Percentiles rank a stretch among this genome's conserved stretches.
Evolutionary conservation across 2,888 invertebrate genomes (phyloP).

Genomic region (Drosophila niveifrons): DNA sequence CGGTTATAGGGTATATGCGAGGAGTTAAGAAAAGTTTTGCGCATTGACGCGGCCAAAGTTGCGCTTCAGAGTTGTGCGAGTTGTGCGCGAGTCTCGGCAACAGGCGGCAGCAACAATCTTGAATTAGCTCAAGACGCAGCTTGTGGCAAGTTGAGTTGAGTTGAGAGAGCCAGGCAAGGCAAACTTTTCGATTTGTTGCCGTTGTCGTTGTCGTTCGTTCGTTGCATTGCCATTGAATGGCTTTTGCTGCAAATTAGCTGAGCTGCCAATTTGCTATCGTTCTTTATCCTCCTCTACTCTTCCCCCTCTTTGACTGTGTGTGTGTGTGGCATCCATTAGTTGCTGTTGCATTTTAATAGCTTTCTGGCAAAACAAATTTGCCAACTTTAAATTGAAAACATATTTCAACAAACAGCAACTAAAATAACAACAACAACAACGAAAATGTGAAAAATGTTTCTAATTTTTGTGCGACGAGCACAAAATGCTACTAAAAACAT

Average conservation of each 20-base stretch:
- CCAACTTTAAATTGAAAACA: constrained; percentile 76
- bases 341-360: constrained; percentile 59
- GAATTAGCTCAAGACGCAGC: constrained; percentile 6
- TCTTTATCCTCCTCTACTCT: background rate
- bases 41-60: constrained; percentile 49
- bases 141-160: constrained; percentile 3
- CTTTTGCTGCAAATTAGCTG: constrained; percentile 43
- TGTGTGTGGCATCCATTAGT: constrained; percentile 43
- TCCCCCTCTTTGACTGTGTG: background rate
- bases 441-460: constrained; percentile 51
- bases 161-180: too few species aligned
- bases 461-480: constrained; percentile 14
- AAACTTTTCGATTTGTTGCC: constrained; percentile 39
- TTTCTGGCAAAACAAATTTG: constrained; percentile 59
- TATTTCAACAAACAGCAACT: constrained; percentile 60
- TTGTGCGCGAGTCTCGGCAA: constrained; percentile 8
- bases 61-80: constrained; percentile 6
- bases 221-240: constrained; percentile 41
- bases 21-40: constrained; percentile 33
- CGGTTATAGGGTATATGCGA: background rate
- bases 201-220: too few species aligned
- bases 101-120: constrained; percentile 17
- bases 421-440: constrained; percentile 17
- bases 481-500: constrained; percentile 44
- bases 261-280: constrained; percentile 26